Evolutionary conservation across 2,113 vertebrate species (phyloP).

Genomic region (Anthoscopus minutus): DNA sequence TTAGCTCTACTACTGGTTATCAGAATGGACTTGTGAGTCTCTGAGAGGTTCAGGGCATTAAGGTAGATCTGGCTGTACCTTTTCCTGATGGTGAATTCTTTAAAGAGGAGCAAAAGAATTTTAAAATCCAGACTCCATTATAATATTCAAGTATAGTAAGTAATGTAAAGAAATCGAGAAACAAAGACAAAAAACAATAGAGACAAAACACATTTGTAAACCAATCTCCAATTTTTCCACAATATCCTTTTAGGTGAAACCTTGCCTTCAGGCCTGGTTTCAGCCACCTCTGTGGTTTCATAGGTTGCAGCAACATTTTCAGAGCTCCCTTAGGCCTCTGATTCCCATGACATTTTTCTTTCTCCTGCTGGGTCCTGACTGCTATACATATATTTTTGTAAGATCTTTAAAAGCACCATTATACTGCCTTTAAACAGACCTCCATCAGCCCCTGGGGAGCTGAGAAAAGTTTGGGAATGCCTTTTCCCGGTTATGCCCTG

Average conservation of each 20-base stretch:
- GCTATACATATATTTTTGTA: neutral
- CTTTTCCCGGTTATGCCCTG: neutral
- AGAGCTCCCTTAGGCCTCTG: neutral
- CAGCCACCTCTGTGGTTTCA: neutral
- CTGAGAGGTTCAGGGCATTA: neutral
- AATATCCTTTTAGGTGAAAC: neutral
- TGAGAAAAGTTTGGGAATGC: neutral
- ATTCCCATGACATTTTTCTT: neutral
- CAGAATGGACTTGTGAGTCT: neutral
- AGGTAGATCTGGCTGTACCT: neutral
- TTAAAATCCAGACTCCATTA: neutral
- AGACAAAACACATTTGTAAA: neutral
- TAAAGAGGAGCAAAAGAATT: neutral
- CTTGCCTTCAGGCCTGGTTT: neutral
- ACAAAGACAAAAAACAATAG: neutral
- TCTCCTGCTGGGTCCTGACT: neutral
- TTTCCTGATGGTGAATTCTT: neutral
- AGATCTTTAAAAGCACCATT: neutral
- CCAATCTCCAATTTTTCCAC: neutral
- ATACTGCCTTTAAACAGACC: neutral
- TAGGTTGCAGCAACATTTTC: neutral
- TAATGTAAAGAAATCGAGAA: neutral
- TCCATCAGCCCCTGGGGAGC: neutral
- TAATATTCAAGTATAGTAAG: neutral
- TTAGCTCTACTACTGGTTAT: neutral